Evolutionary conservation across 1,140 invertebrate species (phyloP).

Genomic region (Drosophila kepulauana): DNA sequence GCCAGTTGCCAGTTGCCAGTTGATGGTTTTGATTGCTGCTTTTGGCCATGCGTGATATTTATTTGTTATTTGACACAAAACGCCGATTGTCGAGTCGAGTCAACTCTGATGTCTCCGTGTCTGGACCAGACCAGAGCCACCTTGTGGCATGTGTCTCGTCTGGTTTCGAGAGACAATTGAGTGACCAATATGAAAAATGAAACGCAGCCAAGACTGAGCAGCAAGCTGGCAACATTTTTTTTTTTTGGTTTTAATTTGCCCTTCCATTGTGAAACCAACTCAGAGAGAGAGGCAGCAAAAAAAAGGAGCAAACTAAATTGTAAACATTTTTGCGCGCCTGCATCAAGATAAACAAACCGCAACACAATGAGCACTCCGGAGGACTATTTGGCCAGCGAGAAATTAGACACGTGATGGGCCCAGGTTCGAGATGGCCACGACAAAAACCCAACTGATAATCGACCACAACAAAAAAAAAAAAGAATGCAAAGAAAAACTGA

Average conservation of each 20-base stretch:
- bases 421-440: conserved; percentile 63
- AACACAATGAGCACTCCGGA: conserved; percentile 62
- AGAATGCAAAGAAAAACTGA: not conserved
- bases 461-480: conserved; percentile 33
- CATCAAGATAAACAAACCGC: conserved; percentile 70
- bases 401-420: conserved; percentile 79
- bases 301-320: conserved; percentile 73
- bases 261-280: conserved; percentile 58
- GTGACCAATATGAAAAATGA: conserved; percentile 82
- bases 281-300: conserved; percentile 29
- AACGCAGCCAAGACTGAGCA: conserved; percentile 41
- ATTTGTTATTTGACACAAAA: conserved; percentile 83
- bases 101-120: conserved; percentile 6
- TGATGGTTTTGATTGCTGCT: conserved; percentile 80
- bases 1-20: conserved; percentile 53
- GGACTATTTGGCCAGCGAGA: conserved; percentile 77
- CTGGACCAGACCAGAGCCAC: conserved; percentile 31
- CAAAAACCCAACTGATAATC: conserved; percentile 70
- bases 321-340: conserved; percentile 81
- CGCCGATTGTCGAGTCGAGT: conserved; percentile 56
- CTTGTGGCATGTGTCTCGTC: conserved; percentile 74
- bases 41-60: conserved; percentile 84
- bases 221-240: conserved; percentile 50
- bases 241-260: conserved; percentile 72
- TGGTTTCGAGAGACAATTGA: conserved; percentile 63